Evolutionary conservation across 2,888 invertebrate species (phyloP).

Genomic region (Lasioglossum vierecki): DNA sequence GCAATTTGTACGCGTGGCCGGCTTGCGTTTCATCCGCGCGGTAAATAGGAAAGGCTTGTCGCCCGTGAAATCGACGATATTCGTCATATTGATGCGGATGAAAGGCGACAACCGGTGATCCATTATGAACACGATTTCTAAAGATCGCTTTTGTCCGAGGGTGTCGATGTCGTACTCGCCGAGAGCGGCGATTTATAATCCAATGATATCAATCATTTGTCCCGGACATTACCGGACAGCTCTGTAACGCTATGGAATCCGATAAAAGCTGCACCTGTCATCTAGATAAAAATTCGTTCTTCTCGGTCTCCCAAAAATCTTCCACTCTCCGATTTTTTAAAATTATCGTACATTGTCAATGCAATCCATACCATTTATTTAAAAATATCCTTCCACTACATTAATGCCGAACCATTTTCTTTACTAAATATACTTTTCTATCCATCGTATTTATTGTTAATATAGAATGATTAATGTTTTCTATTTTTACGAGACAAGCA

Average conservation of each 20-base stretch:
- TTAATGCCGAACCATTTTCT: too few relatives aligned
- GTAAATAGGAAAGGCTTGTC: conserved; percentile 11
- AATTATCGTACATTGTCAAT: too few relatives aligned
- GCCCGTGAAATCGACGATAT: conserved; percentile 39
- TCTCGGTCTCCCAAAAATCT: too few relatives aligned
- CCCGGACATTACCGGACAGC: conserved; percentile 27
- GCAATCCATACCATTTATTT: too few relatives aligned
- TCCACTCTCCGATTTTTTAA: too few relatives aligned
- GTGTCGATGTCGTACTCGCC: conserved; percentile 26
- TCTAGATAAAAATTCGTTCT: too few relatives aligned
- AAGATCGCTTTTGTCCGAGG: conserved; percentile 51
- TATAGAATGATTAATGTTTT: too few relatives aligned
- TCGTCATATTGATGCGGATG: conserved; percentile 41
- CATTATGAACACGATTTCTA: conserved; percentile 52
- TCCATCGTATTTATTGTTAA: too few relatives aligned
- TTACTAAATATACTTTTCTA: too few relatives aligned
- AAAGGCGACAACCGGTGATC: conserved; percentile 50
- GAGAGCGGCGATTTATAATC: conserved; percentile 49
- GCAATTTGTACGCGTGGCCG: conserved; percentile 9
- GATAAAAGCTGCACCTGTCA: conserved; percentile 3
- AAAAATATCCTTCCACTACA: too few relatives aligned
- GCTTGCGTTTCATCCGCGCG: not conserved
- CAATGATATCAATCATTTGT: conserved; percentile 36
- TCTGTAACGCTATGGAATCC: conserved; percentile 25
- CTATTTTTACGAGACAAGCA: too few relatives aligned